Base-by-base conservation (phyloP, 2,113 vertebrate species). In the Hyperopisus bebe region DNA sequence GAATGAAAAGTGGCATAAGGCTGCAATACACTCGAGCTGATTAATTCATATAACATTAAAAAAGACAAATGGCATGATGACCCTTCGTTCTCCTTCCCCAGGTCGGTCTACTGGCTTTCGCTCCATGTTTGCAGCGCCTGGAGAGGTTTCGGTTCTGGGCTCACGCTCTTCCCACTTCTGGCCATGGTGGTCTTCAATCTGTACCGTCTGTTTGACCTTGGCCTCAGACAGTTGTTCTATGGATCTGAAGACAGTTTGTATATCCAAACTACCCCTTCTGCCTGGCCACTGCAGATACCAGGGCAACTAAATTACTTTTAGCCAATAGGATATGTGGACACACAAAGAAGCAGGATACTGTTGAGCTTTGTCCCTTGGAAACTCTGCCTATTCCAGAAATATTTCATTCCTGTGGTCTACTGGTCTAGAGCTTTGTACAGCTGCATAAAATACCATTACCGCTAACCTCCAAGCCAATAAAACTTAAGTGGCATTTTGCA, bases 131-230 rank as follows among this genome's bases (percentile, higher is more conserved):
- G 95, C 92, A 93, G 94, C 90, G 93, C 93, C 89, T 95, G 94
- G 94, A 92, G 96, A 80, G 95, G 95, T 55, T 96, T 96, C 24
- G 96, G 95, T 77, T 95, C 95, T 0, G 95, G 95, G n/a, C 94
- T 96, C 83, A 95, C 94, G 11, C 15, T 95, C 89, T 95, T 96
- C 92, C 95, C 95, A 0, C 94, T 95, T 62, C 91, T 96, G 0
- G 94, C 94, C 88, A 90, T 95, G 92, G 92, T 94, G 88, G 92
- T 90, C 91, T 93, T 95, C 91, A 96, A 96, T 92, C 92, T 95
- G 84, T 95, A 94, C 94, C 93, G 94, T 84, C 91, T 96, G 84
- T 95, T 95, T 92, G 89, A 58, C 50, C 91, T 92, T 86, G 92
- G 92, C 92, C 90, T 94, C 82, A 92, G 92, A 70, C 91, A 94